Evolutionary conservation across 2,888 invertebrate genomes (phyloP), one percentile per base, ranked within the genome.

Genomic region (Agrochola lychnidis): DNA sequence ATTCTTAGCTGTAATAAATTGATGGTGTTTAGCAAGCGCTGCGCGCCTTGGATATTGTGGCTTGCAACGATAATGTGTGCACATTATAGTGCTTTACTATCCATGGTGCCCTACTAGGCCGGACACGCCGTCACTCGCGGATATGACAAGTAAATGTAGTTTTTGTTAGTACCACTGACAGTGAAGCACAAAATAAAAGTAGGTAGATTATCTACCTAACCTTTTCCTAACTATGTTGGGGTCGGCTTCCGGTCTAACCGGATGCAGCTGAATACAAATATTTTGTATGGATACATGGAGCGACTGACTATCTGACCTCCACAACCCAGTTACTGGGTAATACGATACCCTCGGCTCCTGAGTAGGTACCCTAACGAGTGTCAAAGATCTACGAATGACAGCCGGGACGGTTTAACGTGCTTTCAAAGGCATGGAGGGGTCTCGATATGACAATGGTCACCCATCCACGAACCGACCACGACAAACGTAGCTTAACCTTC

Each of bases 1-100:
- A 83, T 85, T 88, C 88, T 79, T 88, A 89, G 83, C 86, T 83
- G 88, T 87, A 86, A 81, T 86, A 86, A 86, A 84, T 86, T 85
- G 89, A 88, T 82, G 82, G 79, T 82, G 79, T 83, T 84, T 87
- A 88, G 79, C 85, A 70, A 77, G 67, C 75, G 69, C 74, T 64
- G 63, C 75, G 75, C 45, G 67, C 73, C 78, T 76, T 73, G 12
- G 59, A 85, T 70, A 87, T 81, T 76, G 76, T 69, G 66, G 78
- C 75, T 64, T 67, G 73, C 73, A 66, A 67, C 42, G 73, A 73
- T 85, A 83, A 81, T 81, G 70, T 78, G 80, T 64, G 76, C 72
- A 67, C 70, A 73, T 82, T 78, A 85, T 53, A 71, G 68, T 74
- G 81, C 78, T 62, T 62, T 67, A 72, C 57, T 81, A 61, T 68